Conservation (phyloP, 2,113 vertebrate genomes). For the Podarcis muralis region DNA sequence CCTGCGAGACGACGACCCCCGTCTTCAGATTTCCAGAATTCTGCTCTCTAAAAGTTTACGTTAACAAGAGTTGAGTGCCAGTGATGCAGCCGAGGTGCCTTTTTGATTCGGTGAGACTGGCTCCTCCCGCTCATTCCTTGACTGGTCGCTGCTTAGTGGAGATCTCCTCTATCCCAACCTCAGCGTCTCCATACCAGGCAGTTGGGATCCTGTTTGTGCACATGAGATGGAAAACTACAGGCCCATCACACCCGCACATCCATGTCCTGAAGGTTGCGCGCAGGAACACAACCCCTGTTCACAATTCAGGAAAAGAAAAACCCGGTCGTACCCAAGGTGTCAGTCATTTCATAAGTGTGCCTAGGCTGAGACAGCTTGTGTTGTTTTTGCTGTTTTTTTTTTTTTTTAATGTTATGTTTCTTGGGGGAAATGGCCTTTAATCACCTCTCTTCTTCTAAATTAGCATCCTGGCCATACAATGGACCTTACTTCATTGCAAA, state of each 20-base stretch:
- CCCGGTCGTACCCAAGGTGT: neutral
- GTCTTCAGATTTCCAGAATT: neutral
- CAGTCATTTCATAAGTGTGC: neutral
- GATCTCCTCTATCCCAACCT: neutral
- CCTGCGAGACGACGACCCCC: neutral
- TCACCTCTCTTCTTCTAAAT: slow-evolving; percentile 19
- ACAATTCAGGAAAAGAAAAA: slow-evolving; percentile 22
- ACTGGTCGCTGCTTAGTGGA: neutral
- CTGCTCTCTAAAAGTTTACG: neutral
- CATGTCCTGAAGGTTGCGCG: neutral
- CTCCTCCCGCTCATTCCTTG: neutral
- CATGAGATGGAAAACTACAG: neutral
- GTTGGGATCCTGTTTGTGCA: rapidly evolving
- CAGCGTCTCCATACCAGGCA: neutral
- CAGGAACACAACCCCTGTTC: neutral
- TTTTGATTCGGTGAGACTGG: neutral
- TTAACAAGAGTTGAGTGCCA: neutral
- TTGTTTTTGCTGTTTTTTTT: no score
- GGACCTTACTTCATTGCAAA: neutral
- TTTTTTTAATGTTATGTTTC: neutral
- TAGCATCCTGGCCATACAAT: neutral
- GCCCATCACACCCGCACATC: neutral
- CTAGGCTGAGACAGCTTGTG: neutral
- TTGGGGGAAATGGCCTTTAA: neutral
- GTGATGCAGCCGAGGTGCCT: neutral